Evolutionary conservation across 1,140 invertebrate genomes (phyloP).

Genomic region (Drosophila nigromelanica): DNA sequence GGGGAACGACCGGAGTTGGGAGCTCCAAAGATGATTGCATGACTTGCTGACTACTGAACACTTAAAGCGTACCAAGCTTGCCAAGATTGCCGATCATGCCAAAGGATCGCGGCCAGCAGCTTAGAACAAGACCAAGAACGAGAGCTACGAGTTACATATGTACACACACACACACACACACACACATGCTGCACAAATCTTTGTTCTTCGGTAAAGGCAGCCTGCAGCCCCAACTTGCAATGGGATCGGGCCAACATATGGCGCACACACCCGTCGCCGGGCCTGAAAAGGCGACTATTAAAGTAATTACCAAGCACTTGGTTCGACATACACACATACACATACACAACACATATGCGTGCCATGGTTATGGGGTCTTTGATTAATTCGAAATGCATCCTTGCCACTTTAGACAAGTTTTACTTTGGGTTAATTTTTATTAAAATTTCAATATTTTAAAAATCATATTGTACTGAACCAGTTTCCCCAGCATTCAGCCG

Average conservation of each 20-base stretch:
- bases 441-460: no score
- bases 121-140: constrained; percentile 5
- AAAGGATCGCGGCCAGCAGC: constrained; percentile 18
- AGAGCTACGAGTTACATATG: not conserved
- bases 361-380: not conserved
- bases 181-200: not conserved
- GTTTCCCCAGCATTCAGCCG: no score
- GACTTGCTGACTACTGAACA: constrained; percentile 16
- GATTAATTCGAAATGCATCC: not conserved
- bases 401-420: no score
- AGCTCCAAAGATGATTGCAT: not conserved
- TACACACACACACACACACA: not conserved
- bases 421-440: no score
- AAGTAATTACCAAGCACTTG: constrained; percentile 29
- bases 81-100: not conserved
- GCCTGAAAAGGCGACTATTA: constrained; percentile 11
- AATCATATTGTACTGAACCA: no score
- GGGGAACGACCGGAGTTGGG: not conserved
- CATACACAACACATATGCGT: not conserved
- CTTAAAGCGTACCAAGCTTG: not conserved
- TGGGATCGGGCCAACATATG: constrained; percentile 27
- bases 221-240: not conserved
- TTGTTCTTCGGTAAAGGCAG: not conserved
- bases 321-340: not conserved
- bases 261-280: constrained; percentile 10